Base-by-base conservation (phyloP, 2,797 vertebrate species). In the Dermochelys coriacea region DNA sequence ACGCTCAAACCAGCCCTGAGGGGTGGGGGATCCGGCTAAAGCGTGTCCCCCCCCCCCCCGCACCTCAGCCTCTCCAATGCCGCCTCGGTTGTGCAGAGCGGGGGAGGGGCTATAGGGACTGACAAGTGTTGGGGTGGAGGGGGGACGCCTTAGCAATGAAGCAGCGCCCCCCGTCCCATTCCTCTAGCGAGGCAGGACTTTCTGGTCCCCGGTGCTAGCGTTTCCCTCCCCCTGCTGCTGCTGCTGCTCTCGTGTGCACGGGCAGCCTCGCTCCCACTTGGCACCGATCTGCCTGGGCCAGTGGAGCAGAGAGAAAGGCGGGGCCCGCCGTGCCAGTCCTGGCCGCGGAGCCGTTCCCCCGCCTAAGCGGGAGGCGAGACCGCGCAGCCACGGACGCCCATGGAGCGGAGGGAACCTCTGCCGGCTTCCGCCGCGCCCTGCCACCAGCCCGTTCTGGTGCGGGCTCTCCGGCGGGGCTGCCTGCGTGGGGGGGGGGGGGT, bases 201-300 rank as follows among this genome's bases (percentile, higher is more conserved):
- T 23, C 92, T 37, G 59, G 18, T 31, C 51, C 51, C 50, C 27
- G 16, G 29, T 15, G 11, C 25, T n/a, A 51, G 82, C 27, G 9
- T 34, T 27, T 1, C 37, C 41, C 5, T 11, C 12, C 61, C 15
- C 12, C 51, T 31, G 55, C 85, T 86, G 91, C 55, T 51, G 47
- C 93, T 34, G 8, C 27, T 12, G 15, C 52, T 29, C 55, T 31
- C 34, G 64, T 37, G 64, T 37, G n/a, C n/a, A n/a, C 64, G 37
- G 31, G 29, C 61, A 34, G 64, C 71, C 86, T 88, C 85, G 50
- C 80, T 75, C 80, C 68, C 68, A 54, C 91, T 88, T 51, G 88
- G 84, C 96, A 94, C 97, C 96, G 95, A 97, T 97, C 94, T 96
- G 95, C 95, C 96, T 94, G 94, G 96, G 91, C 96, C 87, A 75